Percentiles rank a stretch among this genome's conserved stretches.
Conservation (phyloP, 2,797 vertebrate species). For the Denticeps clupeoides region DNA sequence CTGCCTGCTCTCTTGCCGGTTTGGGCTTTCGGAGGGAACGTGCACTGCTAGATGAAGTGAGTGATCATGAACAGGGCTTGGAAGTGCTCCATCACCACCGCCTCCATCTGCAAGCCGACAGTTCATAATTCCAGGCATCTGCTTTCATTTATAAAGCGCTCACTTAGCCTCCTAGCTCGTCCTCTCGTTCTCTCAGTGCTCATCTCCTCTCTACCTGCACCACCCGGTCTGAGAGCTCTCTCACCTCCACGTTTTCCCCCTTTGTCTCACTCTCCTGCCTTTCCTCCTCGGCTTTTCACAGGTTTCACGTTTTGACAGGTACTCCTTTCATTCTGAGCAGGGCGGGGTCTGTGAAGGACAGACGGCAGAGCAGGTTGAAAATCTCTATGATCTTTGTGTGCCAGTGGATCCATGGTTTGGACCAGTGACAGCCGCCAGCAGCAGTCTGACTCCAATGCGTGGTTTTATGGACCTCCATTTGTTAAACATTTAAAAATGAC, state of each 20-base stretch:
- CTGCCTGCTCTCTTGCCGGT: conserved; percentile 24
- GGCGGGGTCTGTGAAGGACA: too few relatives aligned
- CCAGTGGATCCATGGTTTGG: neutral
- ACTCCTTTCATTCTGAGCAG: too few relatives aligned
- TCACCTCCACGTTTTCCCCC: neutral
- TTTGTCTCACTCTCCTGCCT: neutral
- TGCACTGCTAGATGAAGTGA: conserved; percentile 70
- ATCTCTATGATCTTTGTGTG: neutral
- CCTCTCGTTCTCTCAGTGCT: conserved; percentile 28
- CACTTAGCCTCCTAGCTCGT: conserved; percentile 57
- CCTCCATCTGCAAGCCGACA: conserved; percentile 82
- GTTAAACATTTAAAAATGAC: neutral
- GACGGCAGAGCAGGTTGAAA: too few relatives aligned
- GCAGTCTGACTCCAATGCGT: too few relatives aligned
- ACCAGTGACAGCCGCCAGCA: neutral
- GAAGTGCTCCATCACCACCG: conserved; percentile 83
- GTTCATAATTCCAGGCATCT: conserved; percentile 95
- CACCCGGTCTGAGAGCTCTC: too few relatives aligned
- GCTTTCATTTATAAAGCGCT: conserved; percentile 90
- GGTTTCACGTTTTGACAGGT: too few relatives aligned
- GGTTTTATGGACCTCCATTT: neutral
- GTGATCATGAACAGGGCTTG: conserved; percentile 79
- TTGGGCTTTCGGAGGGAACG: conserved; percentile 42
- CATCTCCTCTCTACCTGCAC: conserved; percentile 26
- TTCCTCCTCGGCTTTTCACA: neutral